Evolutionary conservation across 1,140 invertebrate species (phyloP), one percentile per base, ranked within the genome.

Genomic region (Microplitis mediator): DNA sequence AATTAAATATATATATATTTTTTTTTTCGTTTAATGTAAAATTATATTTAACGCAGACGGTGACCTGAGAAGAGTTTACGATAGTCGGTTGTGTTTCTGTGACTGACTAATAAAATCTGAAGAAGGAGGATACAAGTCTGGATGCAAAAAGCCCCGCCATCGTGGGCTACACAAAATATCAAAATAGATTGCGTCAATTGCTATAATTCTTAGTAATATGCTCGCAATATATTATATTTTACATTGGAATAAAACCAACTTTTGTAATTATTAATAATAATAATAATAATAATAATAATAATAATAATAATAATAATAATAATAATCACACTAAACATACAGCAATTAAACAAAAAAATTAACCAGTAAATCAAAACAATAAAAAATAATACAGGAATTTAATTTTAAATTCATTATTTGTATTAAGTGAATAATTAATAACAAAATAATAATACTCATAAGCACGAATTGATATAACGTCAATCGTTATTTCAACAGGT

Each of bases 31-130:
- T 35, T 73, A 14, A n/a, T 34, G 51, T 67, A 23, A 23, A 23
- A 23, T 23, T 23, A 23, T 23, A 23, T 23, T 23, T 23, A 23
- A 23, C 56, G 36, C 32, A 61, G 31, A 63, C 35, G 34, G 54
- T 68, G 9, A 67, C 65, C 35, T 36, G 39, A 45, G 39, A 45
- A 45, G 65, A 60, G 45, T 62, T 71, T 71, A 61, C 61, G 69
- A 71, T 71, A 35, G 50, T 45, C 69, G 58, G 50, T 79, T 73
- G 78, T 76, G 78, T 77, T 81, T 84, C 79, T 77, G 84, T 82
- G 79, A 85, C 82, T 83, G 83, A 74, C 80, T 83, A 84, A 85
- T 84, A 83, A 84, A 84, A 69, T 67, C 73, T 75, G 77, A 82
- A 78, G 70, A 74, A 70, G 71, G 62, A 62, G 39, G 39, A 45